Percentiles rank a stretch among this genome's conserved stretches.
Evolutionary conservation across 2,888 invertebrate genomes (phyloP).

Genomic region (Aleiodes testaceus): DNA sequence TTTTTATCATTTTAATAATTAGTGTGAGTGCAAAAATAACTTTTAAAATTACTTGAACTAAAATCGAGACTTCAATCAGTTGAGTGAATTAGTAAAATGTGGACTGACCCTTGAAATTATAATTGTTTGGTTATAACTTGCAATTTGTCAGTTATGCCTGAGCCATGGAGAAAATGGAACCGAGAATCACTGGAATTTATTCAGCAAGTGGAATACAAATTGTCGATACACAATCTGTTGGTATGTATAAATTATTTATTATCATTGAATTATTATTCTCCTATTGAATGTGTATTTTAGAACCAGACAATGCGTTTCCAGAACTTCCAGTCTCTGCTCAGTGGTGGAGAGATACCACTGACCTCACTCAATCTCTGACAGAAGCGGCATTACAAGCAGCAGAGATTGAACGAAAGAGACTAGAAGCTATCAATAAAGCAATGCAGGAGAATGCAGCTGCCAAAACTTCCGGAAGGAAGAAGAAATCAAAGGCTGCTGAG

Average conservation of each 20-base stretch:
- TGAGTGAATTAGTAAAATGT: background rate
- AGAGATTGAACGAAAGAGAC: background rate
- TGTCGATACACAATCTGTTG: background rate
- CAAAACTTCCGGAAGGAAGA: background rate
- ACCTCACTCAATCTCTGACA: constrained; percentile 36
- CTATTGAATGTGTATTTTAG: constrained; percentile 25
- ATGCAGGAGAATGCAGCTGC: background rate
- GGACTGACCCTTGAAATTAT: background rate
- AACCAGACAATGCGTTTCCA: constrained; percentile 35
- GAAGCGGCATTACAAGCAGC: background rate
- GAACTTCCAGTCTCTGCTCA: constrained; percentile 48
- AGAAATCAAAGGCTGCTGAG: background rate
- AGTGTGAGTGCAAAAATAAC: too few species aligned
- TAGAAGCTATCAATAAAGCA: background rate
- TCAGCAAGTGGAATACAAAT: constrained; percentile 12
- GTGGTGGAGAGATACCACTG: constrained; percentile 48
- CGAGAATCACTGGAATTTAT: constrained; percentile 12
- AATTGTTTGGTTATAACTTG: background rate
- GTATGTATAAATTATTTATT: constrained; percentile 2
- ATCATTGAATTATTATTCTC: background rate
- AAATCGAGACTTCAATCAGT: too few species aligned
- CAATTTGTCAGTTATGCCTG: constrained; percentile 18
- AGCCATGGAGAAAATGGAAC: constrained; percentile 7
- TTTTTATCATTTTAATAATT: background rate
- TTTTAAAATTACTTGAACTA: too few species aligned